Base-by-base conservation (phyloP, 1,140 invertebrate genomes). In the Brachionus koreanus region DNA sequence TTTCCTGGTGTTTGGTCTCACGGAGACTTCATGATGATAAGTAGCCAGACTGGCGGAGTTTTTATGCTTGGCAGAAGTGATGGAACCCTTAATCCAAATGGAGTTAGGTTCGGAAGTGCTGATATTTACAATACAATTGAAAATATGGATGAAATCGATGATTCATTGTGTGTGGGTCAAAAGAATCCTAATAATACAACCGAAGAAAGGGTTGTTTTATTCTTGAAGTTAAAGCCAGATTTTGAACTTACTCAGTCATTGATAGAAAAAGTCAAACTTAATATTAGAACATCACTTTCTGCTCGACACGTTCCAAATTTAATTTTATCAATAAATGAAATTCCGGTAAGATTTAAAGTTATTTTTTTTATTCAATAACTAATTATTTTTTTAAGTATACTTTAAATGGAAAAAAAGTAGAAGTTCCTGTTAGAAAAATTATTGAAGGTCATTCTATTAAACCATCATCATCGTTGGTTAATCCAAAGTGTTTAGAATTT, bases 81-180 rank as follows among this genome's bases (percentile, higher is more conserved):
- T 87, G 91, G 90, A 0, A 91, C 91, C 1, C 84, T 92, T n/a
- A 92, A 92, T 86, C 90, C 91, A 25, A 91, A 90, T 87, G 91
- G 91, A 42, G 90, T 92, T 4, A 85, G 91, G 33, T 92, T 92
- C 87, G 91, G 91, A 25, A 91, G 90, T 85, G 89, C 91, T 16
- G 91, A 92, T 87, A 91, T 92, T 81, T 92, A 92, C 84, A 88
- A 89, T 85, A 87, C 91, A 83, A 89, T 90, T 90, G 85, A 86
- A 86, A 84, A 39, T 52, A 87, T 90, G 85, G 86, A 87, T 82
- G 88, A 90, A 85, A 87, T 91, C 5, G 85, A 86, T 35, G 91
- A 91, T 85, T 90, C 89, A 83, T 84, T 91, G 29, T 91, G 91
- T 85, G 90, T 91, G 6, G 89, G 89, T 5, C 89, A 90, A 84